Percentiles rank a stretch among this genome's conserved stretches.
These are phyloP conservation scores for Desoria tigrina DNA, from an alignment of 2,888 invertebrate species.

Conservation along the genomic window DNA sequence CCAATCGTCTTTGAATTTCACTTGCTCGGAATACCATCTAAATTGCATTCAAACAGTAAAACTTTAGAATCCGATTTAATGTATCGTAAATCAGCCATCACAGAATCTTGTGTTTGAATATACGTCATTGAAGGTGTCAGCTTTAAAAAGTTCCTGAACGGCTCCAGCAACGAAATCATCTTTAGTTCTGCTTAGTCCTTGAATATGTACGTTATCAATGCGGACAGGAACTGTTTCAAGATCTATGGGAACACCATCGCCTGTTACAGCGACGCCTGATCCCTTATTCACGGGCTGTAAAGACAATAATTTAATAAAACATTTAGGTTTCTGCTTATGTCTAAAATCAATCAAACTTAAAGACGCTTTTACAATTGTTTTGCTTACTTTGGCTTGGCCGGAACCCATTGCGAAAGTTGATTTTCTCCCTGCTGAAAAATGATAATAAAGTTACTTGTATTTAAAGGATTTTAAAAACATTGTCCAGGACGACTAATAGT, in stretches of 20 bases:
- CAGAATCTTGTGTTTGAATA: no score
- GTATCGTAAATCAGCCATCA: no score
- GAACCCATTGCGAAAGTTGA: slow-evolving; percentile 36
- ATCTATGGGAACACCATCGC: slow-evolving; percentile 40
- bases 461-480: no score
- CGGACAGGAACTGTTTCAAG: slow-evolving; percentile 63
- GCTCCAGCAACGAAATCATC: slow-evolving; percentile 81
- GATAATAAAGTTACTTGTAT: no score
- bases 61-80: no score
- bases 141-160: slow-evolving; percentile 78
- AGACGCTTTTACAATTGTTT: background rate
- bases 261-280: slow-evolving; percentile 39
- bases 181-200: slow-evolving; percentile 82
- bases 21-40: slow-evolving; percentile 60
- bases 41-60: slow-evolving; percentile 24
- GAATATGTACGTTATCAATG: slow-evolving; percentile 81
- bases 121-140: slow-evolving; percentile 84
- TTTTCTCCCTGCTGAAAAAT: background rate
- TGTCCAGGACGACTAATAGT: no score
- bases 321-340: background rate
- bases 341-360: background rate
- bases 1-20: slow-evolving; percentile 72
- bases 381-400: slow-evolving; percentile 36
- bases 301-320: no score
- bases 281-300: slow-evolving; percentile 30